phyloP scores from a whole-genome alignment of 2,888 invertebrate species.

The Hirtodrosophila trivittata region DNA sequence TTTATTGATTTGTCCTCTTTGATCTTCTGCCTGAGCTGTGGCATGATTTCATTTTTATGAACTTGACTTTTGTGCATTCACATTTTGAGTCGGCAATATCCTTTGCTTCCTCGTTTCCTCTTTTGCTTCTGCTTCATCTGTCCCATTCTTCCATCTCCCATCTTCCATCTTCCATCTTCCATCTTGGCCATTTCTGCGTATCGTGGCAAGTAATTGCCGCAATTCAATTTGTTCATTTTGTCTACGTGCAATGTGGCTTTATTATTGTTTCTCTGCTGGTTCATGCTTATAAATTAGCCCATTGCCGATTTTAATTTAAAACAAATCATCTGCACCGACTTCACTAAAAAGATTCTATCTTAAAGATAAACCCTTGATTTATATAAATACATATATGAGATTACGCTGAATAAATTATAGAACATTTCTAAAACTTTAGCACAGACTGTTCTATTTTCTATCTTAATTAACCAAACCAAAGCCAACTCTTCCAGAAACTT shows the following conservation, averaged over 20 bases:
- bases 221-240: slow-evolving; percentile 76
- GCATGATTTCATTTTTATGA: slow-evolving; percentile 80
- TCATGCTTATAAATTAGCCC: slow-evolving; percentile 42
- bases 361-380: too few relatives aligned
- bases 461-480: neutral
- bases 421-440: slow-evolving; percentile 9
- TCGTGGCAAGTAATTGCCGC: slow-evolving; percentile 77
- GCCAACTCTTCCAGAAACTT: neutral
- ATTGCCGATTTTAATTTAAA: slow-evolving; percentile 31
- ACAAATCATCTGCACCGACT: slow-evolving; percentile 13
- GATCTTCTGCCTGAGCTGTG: slow-evolving; percentile 77
- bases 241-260: slow-evolving; percentile 68
- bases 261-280: slow-evolving; percentile 41
- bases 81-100: slow-evolving; percentile 33
- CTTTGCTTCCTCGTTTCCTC: slow-evolving; percentile 3
- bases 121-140: slow-evolving; percentile 3
- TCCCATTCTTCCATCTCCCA: slow-evolving; percentile 19
- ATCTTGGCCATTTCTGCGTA: slow-evolving; percentile 62
- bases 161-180: neutral
- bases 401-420: too few relatives aligned
- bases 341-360: too few relatives aligned
- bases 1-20: slow-evolving; percentile 81
- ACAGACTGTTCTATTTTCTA: neutral
- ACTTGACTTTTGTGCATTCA: slow-evolving; percentile 72
- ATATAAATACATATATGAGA: too few relatives aligned